A percentile compares a stretch with the other conserved stretches of the same genome.
Evolutionary conservation across 2,797 vertebrate species (phyloP).

Genomic region (Schizopygopsis malacanthus): DNA sequence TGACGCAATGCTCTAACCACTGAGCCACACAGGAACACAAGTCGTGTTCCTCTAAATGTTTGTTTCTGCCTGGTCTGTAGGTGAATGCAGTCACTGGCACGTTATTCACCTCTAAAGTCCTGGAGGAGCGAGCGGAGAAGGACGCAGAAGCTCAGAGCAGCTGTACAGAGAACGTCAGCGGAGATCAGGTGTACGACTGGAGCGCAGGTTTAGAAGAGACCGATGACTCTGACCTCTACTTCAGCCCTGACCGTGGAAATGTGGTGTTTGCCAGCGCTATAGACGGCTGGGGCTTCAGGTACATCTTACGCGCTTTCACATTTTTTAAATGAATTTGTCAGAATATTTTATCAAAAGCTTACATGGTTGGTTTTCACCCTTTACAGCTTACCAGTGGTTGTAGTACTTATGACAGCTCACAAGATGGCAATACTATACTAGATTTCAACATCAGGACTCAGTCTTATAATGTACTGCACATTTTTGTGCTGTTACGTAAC

Average conservation of each 20-base stretch:
- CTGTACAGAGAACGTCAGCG: constrained; percentile 55
- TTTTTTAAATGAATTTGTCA: not conserved
- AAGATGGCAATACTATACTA: constrained; percentile 20
- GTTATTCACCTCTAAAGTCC: constrained; percentile 94
- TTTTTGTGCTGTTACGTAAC: constrained; percentile 1
- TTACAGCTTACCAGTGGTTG: not conserved
- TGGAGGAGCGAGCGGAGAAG: constrained; percentile 92
- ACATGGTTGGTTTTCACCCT: not conserved
- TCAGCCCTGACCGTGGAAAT: constrained; percentile 93
- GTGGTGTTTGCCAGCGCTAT: constrained; percentile 94
- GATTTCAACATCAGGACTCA: not conserved
- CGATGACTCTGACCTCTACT: constrained; percentile 95
- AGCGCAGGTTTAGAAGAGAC: constrained; percentile 89
- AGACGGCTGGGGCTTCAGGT: constrained; percentile 98
- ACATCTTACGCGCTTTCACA: not conserved
- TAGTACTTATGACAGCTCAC: constrained; percentile 5
- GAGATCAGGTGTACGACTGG: constrained; percentile 92
- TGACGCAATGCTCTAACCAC: too few species aligned
- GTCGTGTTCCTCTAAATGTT: not conserved
- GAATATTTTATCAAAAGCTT: not conserved
- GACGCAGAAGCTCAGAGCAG: constrained; percentile 66
- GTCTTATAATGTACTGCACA: not conserved
- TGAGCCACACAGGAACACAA: too few species aligned
- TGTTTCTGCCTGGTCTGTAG: constrained; percentile 67
- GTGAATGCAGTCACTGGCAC: constrained; percentile 93